phyloP scores from a whole-genome alignment of 2,888 invertebrate genomes.

The Pheosia tremula region DNA sequence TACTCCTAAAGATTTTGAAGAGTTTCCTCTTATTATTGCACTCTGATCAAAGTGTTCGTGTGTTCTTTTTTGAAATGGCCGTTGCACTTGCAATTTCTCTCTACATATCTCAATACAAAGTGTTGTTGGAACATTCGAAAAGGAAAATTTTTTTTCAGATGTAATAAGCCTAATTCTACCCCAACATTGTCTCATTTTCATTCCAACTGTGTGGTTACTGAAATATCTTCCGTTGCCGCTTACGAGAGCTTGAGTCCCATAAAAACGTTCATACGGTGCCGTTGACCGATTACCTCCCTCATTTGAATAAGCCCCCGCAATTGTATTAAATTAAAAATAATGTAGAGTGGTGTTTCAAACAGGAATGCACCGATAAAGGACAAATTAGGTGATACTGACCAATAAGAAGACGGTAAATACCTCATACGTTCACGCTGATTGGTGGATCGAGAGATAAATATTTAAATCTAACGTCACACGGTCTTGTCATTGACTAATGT shows the following conservation, averaged over 20 bases:
- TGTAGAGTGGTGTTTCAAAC: conserved; percentile 26
- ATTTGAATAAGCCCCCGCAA: conserved; percentile 68
- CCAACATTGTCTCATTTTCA: not conserved
- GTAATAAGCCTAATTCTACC: too few species aligned
- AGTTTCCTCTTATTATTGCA: too few species aligned
- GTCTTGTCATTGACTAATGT: conserved; percentile 27
- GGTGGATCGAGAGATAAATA: conserved; percentile 24
- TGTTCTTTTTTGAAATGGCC: too few species aligned
- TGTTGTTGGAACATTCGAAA: too few species aligned
- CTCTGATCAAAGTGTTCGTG: too few species aligned
- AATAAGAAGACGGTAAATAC: conserved; percentile 27
- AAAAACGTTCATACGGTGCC: conserved; percentile 57
- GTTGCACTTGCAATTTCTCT: too few species aligned
- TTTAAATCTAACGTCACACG: conserved; percentile 20
- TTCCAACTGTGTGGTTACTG: not conserved
- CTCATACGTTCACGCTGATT: conserved; percentile 22
- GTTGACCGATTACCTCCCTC: conserved; percentile 61
- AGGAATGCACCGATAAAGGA: conserved; percentile 36
- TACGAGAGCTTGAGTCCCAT: conserved; percentile 25
- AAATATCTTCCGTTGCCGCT: conserved; percentile 15
- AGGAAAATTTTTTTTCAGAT: too few species aligned
- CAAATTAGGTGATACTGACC: conserved; percentile 33
- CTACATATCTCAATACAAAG: too few species aligned
- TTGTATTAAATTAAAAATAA: conserved; percentile 53
- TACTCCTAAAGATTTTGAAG: too few species aligned